Conservation (phyloP, 2,888 invertebrate genomes). For the Platerodrilus igneus region DNA sequence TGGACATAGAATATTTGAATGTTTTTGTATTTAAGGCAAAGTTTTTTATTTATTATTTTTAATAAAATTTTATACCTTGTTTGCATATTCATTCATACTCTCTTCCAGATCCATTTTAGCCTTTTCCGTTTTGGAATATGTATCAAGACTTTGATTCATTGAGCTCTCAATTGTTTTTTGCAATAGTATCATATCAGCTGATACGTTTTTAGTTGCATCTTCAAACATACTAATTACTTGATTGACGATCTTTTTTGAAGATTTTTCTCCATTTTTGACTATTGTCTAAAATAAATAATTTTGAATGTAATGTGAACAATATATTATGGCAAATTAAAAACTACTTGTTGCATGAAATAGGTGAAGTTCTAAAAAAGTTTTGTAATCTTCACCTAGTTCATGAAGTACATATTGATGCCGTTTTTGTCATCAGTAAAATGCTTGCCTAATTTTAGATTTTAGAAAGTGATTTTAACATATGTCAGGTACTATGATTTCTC, state of each 20-base stretch:
- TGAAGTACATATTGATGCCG: no score
- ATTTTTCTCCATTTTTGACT: slow-evolving; percentile 7
- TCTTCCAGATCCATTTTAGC: slow-evolving; percentile 35
- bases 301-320: no score
- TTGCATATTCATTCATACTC: slow-evolving; percentile 40
- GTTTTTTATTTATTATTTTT: neutral
- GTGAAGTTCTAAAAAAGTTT: no score
- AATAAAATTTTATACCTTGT: slow-evolving; percentile 34
- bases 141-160: slow-evolving; percentile 10
- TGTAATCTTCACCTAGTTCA: no score
- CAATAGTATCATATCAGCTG: slow-evolving; percentile 2
- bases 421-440: no score
- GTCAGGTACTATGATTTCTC: no score
- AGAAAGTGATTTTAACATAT: no score
- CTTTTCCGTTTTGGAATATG: slow-evolving; percentile 18
- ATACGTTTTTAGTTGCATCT: slow-evolving; percentile 9
- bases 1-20: no score
- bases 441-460: no score
- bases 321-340: no score
- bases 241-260: slow-evolving; percentile 3
- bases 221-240: slow-evolving; percentile 9
- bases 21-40: neutral
- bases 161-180: neutral
- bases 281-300: slow-evolving; percentile 4
- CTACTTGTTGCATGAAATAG: no score